Percentiles rank a stretch among this genome's conserved stretches.
Evolutionary conservation across 2,888 invertebrate genomes (phyloP).

Genomic region (Nebria brevicollis): DNA sequence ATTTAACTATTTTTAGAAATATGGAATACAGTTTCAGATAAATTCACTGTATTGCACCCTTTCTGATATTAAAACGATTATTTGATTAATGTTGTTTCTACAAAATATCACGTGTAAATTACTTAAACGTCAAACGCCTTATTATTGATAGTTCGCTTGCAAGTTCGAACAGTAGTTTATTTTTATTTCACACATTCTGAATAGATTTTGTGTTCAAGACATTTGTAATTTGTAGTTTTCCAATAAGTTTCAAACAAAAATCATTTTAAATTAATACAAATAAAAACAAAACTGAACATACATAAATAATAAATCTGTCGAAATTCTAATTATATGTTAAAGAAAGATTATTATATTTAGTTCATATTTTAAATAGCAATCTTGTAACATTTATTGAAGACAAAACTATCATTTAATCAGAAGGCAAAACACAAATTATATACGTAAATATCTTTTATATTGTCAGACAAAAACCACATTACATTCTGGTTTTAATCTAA

Average conservation of each 20-base stretch:
- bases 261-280: not conserved
- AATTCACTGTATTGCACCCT: not conserved
- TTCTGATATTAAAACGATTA: not conserved
- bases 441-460: no score
- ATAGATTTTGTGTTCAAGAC: not conserved
- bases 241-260: not conserved
- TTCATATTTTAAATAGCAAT: no score
- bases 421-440: no score
- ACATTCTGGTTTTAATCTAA: no score
- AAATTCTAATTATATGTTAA: no score
- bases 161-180: not conserved
- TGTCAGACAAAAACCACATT: no score
- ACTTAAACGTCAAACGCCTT: constrained; percentile 18
- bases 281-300: no score
- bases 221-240: not conserved
- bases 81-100: constrained; percentile 20
- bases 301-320: no score
- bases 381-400: no score
- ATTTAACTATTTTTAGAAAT: no score
- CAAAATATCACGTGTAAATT: constrained; percentile 27
- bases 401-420: no score
- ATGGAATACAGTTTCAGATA: not conserved
- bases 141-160: constrained; percentile 22
- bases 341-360: no score
- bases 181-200: not conserved